Evolutionary conservation across 1,140 invertebrate species (phyloP).

Genomic region (Homarus americanus): DNA sequence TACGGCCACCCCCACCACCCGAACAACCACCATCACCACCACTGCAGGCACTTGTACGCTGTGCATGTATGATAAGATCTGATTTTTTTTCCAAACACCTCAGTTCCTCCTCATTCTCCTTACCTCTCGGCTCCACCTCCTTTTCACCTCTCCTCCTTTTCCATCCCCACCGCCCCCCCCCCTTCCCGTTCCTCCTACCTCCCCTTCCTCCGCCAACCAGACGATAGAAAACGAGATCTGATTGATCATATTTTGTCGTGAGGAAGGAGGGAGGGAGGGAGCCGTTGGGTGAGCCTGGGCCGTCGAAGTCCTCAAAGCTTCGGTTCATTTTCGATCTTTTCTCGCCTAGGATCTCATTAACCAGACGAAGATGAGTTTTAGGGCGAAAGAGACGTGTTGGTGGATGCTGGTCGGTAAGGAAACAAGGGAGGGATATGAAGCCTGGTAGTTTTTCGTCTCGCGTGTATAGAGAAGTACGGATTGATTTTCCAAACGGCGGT

Average conservation of each 20-base stretch:
- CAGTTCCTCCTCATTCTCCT: no score
- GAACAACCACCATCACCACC: no score
- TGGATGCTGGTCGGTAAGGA: neutral
- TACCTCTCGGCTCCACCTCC: no score
- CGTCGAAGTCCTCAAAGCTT: neutral
- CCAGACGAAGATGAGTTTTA: neutral
- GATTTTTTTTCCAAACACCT: neutral
- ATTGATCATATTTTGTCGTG: slow-evolving; percentile 32
- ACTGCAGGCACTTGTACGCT: neutral
- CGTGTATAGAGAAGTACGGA: neutral
- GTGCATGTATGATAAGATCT: slow-evolving; percentile 28
- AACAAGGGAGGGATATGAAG: neutral
- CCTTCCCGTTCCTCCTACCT: no score
- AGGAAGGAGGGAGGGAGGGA: neutral
- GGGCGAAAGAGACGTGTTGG: neutral
- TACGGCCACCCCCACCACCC: no score
- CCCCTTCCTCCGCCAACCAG: slow-evolving; percentile 5
- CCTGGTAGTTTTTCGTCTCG: no score
- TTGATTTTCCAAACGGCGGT: neutral
- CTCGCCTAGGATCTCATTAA: neutral
- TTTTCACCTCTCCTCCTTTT: no score
- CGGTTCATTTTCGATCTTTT: slow-evolving; percentile 3
- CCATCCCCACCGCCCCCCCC: no score
- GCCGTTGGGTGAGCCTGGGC: no score
- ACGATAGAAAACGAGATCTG: slow-evolving; percentile 37